These are phyloP conservation scores for Marronus borbonicus DNA, from an alignment of 2,888 invertebrate genomes.

Conservation along the genomic window DNA sequence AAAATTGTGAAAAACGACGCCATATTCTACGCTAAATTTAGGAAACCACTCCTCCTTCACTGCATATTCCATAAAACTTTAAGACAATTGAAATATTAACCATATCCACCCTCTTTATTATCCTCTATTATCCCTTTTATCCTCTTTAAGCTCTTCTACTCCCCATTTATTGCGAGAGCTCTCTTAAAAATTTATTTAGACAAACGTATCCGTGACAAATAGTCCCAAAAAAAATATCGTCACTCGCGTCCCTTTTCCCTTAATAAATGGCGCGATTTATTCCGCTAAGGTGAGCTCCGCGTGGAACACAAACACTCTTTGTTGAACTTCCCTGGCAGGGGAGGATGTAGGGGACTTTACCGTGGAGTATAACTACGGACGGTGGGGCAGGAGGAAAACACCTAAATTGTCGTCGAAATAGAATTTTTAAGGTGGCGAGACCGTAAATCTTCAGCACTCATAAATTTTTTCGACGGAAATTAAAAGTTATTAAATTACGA, in stretches of 20 bases:
- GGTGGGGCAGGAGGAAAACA: neutral
- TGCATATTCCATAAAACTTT: neutral
- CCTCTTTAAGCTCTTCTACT: neutral
- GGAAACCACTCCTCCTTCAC: too few species aligned
- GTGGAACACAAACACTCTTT: too few species aligned
- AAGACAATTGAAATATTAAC: conserved; percentile 20
- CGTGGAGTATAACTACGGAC: too few species aligned
- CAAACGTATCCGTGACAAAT: conserved; percentile 14
- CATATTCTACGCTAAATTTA: too few species aligned
- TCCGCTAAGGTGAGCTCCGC: neutral
- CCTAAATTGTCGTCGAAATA: conserved; percentile 1
- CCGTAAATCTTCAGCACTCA: conserved; percentile 3
- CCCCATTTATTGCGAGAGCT: neutral
- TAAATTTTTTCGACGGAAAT: conserved; percentile 7
- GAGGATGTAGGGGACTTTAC: too few species aligned
- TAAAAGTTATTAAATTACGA: conserved; percentile 18
- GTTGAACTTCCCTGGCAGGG: too few species aligned
- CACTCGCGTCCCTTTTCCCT: neutral
- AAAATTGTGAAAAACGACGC: too few species aligned
- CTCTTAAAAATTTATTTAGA: too few species aligned
- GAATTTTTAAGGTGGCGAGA: conserved; percentile 4
- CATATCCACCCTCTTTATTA: neutral
- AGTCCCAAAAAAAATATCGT: neutral
- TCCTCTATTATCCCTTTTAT: neutral
- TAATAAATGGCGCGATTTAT: conserved; percentile 21